A percentile compares a stretch with the other conserved stretches of the same genome.
These are phyloP conservation scores for Neotoma lepida DNA, from an alignment of 2,113 vertebrate genomes.

Conservation along the genomic window DNA sequence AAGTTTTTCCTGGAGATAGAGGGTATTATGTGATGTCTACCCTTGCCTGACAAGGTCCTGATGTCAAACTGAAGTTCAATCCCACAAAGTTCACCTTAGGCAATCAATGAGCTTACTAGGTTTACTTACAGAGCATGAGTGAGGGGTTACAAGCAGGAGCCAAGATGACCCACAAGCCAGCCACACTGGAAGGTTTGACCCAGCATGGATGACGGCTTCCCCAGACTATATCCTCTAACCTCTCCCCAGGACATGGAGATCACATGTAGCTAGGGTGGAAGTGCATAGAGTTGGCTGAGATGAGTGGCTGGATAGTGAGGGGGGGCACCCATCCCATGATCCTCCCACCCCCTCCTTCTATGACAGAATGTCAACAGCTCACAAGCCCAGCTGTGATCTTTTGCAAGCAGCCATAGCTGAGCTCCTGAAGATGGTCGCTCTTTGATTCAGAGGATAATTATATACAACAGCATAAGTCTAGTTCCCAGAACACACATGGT, in stretches of 20 bases:
- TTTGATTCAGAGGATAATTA: neutral
- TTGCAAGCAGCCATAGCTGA: neutral
- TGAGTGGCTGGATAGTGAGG: neutral
- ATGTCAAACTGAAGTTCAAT: neutral
- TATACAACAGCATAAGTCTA: neutral
- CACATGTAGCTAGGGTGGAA: no score
- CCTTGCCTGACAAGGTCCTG: neutral
- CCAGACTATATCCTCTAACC: neutral
- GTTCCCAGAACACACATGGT: neutral
- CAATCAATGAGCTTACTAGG: no score
- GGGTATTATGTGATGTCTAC: neutral
- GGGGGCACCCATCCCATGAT: neutral
- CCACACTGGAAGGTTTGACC: neutral
- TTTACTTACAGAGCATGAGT: neutral
- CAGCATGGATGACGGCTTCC: neutral
- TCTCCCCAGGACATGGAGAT: neutral
- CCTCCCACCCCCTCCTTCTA: neutral
- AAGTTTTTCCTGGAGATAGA: neutral
- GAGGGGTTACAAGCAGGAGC: neutral
- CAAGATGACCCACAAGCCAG: neutral
- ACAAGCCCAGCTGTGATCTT: neutral
- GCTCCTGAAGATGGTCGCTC: neutral
- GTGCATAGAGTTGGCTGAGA: neutral
- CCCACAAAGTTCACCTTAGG: no score
- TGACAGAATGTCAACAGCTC: neutral